Percentiles rank a stretch among this genome's conserved stretches.
phyloP scores from a whole-genome alignment of 2,797 vertebrate species.

The Ctenopoma kingsleyae region DNA sequence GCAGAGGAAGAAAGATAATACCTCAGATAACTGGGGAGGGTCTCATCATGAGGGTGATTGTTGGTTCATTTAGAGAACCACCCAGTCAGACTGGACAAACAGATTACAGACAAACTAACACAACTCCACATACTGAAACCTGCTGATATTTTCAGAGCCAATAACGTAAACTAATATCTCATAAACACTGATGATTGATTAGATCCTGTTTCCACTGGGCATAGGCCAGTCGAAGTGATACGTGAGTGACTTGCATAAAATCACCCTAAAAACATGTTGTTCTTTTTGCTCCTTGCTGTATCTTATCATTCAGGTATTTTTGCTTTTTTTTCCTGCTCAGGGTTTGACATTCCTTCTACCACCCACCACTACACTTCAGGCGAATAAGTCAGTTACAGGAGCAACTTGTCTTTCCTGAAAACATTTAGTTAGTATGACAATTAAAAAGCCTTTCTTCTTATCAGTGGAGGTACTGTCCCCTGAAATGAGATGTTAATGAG shows the following conservation, averaged over 20 bases:
- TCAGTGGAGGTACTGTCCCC: neutral
- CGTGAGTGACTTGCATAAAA: neutral
- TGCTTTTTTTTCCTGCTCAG: neutral
- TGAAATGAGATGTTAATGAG: neutral
- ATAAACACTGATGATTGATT: neutral
- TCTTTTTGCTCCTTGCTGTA: neutral
- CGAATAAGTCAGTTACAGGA: neutral
- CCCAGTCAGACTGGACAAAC: neutral
- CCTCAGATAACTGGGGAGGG: neutral
- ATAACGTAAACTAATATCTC: neutral
- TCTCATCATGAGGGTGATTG: slow-evolving; percentile 16
- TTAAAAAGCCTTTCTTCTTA: slow-evolving; percentile 21
- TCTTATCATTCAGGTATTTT: neutral
- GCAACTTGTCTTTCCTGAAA: slow-evolving; percentile 2
- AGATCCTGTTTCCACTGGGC: neutral
- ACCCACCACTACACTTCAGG: neutral
- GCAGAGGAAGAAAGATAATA: slow-evolving; percentile 14
- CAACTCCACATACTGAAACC: neutral
- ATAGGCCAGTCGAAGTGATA: neutral
- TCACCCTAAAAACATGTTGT: neutral
- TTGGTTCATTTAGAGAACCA: slow-evolving; percentile 25
- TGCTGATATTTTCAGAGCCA: neutral
- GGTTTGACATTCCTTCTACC: neutral
- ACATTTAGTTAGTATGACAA: neutral
- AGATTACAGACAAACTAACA: slow-evolving; percentile 1